Percentiles rank a stretch among this genome's conserved stretches.
Conservation (phyloP, 2,888 invertebrate genomes). For the Tridacna gigas region DNA sequence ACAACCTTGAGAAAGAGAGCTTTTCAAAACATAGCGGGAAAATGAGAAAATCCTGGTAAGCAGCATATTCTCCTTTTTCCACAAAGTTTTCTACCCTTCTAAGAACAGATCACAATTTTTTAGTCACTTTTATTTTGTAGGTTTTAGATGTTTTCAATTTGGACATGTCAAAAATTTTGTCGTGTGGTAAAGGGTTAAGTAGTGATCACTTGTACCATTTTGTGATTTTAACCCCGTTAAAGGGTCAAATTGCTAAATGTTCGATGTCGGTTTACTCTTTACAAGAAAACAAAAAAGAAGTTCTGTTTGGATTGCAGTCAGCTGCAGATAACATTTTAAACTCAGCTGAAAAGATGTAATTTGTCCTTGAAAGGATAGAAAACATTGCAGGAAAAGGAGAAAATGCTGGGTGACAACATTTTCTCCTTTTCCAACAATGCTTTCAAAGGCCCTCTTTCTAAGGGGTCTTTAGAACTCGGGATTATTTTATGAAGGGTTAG, state of each 20-base stretch:
- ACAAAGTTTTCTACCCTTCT: neutral
- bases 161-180: neutral
- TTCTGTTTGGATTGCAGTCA: no score
- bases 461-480: no score
- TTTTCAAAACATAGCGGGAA: neutral
- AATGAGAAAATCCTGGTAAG: neutral
- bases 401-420: no score
- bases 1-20: neutral
- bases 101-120: neutral
- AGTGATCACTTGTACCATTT: neutral
- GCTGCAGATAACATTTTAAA: no score
- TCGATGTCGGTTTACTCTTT: no score
- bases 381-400: neutral
- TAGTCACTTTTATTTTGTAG: neutral
- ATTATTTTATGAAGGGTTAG: no score
- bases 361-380: neutral
- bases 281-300: no score
- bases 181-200: neutral
- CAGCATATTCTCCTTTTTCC: conserved; percentile 2
- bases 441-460: no score
- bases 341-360: no score
- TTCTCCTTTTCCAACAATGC: no score
- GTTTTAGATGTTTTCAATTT: neutral
- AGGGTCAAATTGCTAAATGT: no score
- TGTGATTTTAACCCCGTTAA: neutral